Conservation (phyloP, 2,888 invertebrate species). For the Watsonalla binaria region DNA sequence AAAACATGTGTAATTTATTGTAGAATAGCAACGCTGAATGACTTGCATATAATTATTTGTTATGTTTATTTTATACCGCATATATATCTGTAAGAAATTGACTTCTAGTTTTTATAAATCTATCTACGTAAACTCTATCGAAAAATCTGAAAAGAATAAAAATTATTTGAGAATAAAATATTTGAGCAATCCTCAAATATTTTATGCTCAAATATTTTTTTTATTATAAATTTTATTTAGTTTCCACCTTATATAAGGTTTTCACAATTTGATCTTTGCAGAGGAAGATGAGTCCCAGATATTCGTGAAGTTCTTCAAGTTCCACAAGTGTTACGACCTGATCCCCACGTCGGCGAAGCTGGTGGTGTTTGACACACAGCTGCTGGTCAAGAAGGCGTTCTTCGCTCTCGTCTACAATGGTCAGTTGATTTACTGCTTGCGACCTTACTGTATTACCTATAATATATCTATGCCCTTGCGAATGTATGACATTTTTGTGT, state of each 20-base stretch:
- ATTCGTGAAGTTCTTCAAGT: conserved; percentile 99
- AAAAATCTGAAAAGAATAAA: too few relatives aligned
- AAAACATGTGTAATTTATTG: too few relatives aligned
- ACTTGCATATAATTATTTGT: too few relatives aligned
- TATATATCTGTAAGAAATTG: too few relatives aligned
- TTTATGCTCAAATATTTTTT: too few relatives aligned
- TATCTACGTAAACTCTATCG: too few relatives aligned
- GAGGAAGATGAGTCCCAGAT: conserved; percentile 98
- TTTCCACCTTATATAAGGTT: background rate
- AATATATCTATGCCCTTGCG: background rate
- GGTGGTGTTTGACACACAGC: conserved; percentile 99
- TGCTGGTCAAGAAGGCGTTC: conserved; percentile 99
- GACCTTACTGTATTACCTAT: background rate
- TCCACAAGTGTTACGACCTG: conserved; percentile 99
- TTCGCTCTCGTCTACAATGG: conserved; percentile 99
- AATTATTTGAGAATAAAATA: too few relatives aligned
- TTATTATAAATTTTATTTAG: too few relatives aligned
- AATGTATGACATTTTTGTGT: background rate
- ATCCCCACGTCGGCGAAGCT: conserved; percentile 99
- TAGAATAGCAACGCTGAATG: too few relatives aligned
- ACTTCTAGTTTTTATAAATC: too few relatives aligned
- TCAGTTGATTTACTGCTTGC: conserved; percentile 50
- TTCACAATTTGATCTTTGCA: conserved; percentile 65
- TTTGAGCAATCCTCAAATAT: too few relatives aligned
- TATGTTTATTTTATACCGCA: too few relatives aligned